Conservation (phyloP, 2,113 vertebrate genomes). For the Hydropotes inermis region DNA sequence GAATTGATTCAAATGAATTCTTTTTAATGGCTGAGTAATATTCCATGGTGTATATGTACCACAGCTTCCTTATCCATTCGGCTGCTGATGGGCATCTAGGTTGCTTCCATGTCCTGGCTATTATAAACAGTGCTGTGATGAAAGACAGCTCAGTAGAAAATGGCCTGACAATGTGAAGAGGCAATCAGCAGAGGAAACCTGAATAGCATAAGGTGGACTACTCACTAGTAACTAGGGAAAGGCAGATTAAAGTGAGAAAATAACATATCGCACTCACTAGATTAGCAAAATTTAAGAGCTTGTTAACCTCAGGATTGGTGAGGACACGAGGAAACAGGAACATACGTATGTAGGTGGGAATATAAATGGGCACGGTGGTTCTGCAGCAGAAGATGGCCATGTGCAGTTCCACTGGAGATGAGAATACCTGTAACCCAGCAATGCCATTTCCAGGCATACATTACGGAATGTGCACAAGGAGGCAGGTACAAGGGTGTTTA, state of each 20-base stretch:
- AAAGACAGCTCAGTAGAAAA: neutral
- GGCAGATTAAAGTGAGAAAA: neutral
- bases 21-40: too few species aligned
- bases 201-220: neutral
- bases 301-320: neutral
- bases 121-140: too few species aligned
- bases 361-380: neutral
- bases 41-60: too few species aligned
- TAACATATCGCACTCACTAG: neutral
- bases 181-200: neutral
- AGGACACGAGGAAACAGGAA: neutral
- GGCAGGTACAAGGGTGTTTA: neutral
- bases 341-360: neutral
- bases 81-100: too few species aligned
- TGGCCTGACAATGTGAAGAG: neutral
- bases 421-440: neutral
- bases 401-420: neutral
- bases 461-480: neutral
- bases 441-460: neutral
- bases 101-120: too few species aligned
- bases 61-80: too few species aligned
- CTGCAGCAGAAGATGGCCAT: neutral
- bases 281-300: neutral
- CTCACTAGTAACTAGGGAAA: neutral
- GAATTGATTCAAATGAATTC: too few species aligned